A percentile compares a stretch with the other conserved stretches of the same genome.
These are phyloP conservation scores for Urocolius indicus DNA, from an alignment of 2,113 vertebrate species.

Conservation along the genomic window DNA sequence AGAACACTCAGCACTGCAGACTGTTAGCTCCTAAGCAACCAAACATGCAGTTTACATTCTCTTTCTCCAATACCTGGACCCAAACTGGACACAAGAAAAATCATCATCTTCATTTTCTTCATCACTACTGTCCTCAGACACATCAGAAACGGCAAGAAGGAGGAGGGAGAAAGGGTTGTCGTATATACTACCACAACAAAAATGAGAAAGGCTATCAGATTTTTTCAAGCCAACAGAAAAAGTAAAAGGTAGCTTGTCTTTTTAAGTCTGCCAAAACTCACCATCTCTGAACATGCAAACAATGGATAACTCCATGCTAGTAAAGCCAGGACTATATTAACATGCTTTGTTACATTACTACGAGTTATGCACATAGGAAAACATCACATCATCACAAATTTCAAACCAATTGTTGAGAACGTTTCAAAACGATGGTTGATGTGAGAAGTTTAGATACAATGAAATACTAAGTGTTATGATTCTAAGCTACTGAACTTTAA, in stretches of 20 bases:
- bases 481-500: background rate
- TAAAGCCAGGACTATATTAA: background rate
- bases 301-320: background rate
- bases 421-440: background rate
- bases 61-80: conserved; percentile 92
- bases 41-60: conserved; percentile 73
- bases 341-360: background rate
- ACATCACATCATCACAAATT: background rate
- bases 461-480: background rate
- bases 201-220: conserved; percentile 74
- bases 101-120: conserved; percentile 88
- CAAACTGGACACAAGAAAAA: conserved; percentile 97
- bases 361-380: background rate
- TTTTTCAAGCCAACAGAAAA: conserved; percentile 3
- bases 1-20: background rate
- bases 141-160: conserved; percentile 91
- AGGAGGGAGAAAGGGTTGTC: conserved; percentile 92
- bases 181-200: conserved; percentile 79
- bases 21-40: conserved; percentile 75
- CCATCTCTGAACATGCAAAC: conserved; percentile 51
- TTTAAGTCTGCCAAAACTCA: background rate
- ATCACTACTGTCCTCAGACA: conserved; percentile 94
- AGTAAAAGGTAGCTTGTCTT: background rate
- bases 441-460: background rate
- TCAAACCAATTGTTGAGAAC: background rate